Evolutionary conservation across 2,888 invertebrate species (phyloP).

Genomic region (Gryllus longicercus): DNA sequence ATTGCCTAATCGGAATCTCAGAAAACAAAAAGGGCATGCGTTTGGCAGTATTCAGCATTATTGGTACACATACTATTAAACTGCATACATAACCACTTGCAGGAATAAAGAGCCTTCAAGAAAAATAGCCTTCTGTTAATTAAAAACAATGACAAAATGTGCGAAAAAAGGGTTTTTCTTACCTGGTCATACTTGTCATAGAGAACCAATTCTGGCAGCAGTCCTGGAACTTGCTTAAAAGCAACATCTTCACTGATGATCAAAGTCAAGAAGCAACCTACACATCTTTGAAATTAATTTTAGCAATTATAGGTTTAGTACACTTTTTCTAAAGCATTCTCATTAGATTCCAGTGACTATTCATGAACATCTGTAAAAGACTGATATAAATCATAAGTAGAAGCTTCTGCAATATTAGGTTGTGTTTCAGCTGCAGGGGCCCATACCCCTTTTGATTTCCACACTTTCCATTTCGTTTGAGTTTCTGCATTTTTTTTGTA

Average conservation of each 20-base stretch:
- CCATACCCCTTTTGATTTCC: not conserved
- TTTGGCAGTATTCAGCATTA: no score
- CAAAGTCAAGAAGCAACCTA: not conserved
- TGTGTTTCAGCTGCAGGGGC: not conserved
- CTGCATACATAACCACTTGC: no score
- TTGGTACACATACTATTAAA: no score
- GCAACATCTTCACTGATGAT: not conserved
- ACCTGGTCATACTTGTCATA: not conserved
- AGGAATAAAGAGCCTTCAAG: no score
- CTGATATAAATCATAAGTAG: slow-evolving; percentile 2
- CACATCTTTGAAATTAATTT: no score
- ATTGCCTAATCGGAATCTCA: no score
- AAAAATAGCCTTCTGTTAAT: not conserved
- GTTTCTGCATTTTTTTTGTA: not conserved
- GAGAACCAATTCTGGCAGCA: not conserved
- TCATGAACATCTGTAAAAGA: not conserved
- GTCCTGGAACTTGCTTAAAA: not conserved
- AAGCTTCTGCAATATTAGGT: not conserved
- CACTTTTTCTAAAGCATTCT: no score
- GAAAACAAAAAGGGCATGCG: no score
- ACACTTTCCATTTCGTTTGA: not conserved
- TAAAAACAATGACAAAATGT: not conserved
- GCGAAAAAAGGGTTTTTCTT: not conserved
- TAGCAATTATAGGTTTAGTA: no score
- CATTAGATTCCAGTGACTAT: not conserved